Evolutionary conservation across 1,140 invertebrate species (phyloP), one percentile per base, ranked within the genome.

Genomic region (Linepithema humile): DNA sequence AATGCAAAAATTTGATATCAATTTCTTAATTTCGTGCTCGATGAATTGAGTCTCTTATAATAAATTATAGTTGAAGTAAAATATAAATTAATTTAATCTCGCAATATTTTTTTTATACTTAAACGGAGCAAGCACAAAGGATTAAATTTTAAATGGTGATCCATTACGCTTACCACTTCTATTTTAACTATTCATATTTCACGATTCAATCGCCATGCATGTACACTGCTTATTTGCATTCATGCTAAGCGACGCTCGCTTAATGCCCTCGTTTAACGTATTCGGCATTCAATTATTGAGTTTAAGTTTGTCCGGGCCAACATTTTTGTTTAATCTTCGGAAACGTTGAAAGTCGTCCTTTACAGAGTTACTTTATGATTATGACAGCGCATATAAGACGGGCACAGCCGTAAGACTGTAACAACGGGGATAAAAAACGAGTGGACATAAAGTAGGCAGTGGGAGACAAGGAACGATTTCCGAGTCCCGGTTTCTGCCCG

Each of bases 351-450:
- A 88, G 62, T 82, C 70, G 40, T 64, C 55, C 75, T 57, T 26
- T 74, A 48, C 48, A 32, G 65, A 45, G 85, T 70, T 88, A 85
- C 86, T 88, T 88, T 88, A 88, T 72, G 86, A 88, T 88, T 88
- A 88, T 87, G 83, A 78, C 77, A 48, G 77, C 20, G 38, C 65
- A 43, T 60, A 86, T 72, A 62, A 84, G 85, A 88, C 80, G 35
- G 70, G 62, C 84, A 55, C 67, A 26, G 55, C 69, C 50, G 86
- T 88, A 88, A 88, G 86, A 88, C 87, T 77, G 87, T 88, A 88
- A 88, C 87, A 85, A 88, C 86, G 43, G 53, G 83, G 77, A 88
- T 88, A 88, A 88, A 88, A 82, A 88, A 78, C 75, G 83, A 20
- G 29, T 60, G 72, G 77, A 82, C 73, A 88, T 88, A 88, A 88